Conservation (phyloP, 2,797 vertebrate species). For the Hippopotamyrus pictus region DNA sequence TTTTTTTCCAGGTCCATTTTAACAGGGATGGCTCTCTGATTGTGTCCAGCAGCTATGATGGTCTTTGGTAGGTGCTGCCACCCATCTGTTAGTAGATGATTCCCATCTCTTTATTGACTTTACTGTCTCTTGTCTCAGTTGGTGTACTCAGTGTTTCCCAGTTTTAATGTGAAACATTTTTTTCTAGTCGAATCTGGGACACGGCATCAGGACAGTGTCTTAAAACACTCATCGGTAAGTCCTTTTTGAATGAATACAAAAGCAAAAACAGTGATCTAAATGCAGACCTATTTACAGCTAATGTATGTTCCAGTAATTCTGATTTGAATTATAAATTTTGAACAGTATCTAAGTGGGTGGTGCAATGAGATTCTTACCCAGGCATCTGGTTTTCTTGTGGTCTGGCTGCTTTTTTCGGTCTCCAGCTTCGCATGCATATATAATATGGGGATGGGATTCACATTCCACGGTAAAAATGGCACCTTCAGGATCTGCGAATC, state of each 20-base stretch:
- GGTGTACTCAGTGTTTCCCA: not conserved
- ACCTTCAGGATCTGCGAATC: not conserved
- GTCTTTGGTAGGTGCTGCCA: slow-evolving; percentile 77
- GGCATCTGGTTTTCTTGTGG: not conserved
- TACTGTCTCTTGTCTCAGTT: not conserved
- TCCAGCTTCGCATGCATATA: not conserved
- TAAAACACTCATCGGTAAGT: slow-evolving; percentile 95
- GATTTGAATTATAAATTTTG: not conserved
- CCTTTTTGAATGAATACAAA: not conserved
- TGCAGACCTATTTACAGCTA: not conserved
- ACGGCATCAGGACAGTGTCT: slow-evolving; percentile 97
- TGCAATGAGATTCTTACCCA: not conserved
- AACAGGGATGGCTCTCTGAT: slow-evolving; percentile 97
- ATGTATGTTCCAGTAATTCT: not conserved
- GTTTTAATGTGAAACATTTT: not conserved
- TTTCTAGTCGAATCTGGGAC: slow-evolving; percentile 92
- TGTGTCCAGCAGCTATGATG: slow-evolving; percentile 97
- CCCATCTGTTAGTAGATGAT: not conserved
- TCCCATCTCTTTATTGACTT: not conserved
- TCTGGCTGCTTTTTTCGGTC: not conserved
- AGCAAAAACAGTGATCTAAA: not conserved
- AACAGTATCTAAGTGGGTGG: not conserved
- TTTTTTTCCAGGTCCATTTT: slow-evolving; percentile 81
- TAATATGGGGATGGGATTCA: not conserved
- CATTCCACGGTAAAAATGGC: not conserved